phyloP scores from a whole-genome alignment of 2,888 invertebrate genomes.

The Cremastinae sp. region DNA sequence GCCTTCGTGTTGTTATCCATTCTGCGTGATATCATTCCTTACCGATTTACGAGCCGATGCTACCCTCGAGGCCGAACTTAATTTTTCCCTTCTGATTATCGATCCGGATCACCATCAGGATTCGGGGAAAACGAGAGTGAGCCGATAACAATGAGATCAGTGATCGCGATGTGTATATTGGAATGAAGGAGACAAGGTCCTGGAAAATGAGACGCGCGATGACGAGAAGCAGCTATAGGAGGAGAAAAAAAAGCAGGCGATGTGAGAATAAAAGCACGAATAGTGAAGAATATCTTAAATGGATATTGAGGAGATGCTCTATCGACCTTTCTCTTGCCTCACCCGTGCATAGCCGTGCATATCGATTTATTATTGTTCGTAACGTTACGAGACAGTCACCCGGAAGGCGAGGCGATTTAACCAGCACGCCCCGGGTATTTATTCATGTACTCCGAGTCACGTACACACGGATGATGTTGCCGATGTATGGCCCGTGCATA shows the following conservation, averaged over 20 bases:
- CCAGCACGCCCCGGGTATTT: slow-evolving; percentile 58
- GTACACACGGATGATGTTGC: slow-evolving; percentile 21
- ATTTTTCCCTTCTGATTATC: slow-evolving; percentile 30
- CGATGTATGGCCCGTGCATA: slow-evolving; percentile 24
- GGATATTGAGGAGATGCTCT: slow-evolving; percentile 55
- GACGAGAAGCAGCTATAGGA: slow-evolving; percentile 4
- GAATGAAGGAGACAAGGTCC: background rate
- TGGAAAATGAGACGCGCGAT: slow-evolving; percentile 3
- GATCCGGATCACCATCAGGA: slow-evolving; percentile 13
- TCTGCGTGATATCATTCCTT: background rate
- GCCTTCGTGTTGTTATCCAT: slow-evolving; percentile 12
- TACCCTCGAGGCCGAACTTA: background rate
- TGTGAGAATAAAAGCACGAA: slow-evolving; percentile 37
- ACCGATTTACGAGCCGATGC: slow-evolving; percentile 37
- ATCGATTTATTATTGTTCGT: slow-evolving; percentile 65
- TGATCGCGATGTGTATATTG: no score
- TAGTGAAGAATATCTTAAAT: slow-evolving; percentile 48
- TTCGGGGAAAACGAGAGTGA: slow-evolving; percentile 23
- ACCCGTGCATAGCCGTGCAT: slow-evolving; percentile 37
- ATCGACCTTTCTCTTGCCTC: slow-evolving; percentile 56
- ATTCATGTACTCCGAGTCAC: slow-evolving; percentile 51
- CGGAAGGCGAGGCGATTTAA: slow-evolving; percentile 64
- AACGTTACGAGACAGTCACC: slow-evolving; percentile 64
- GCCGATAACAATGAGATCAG: background rate
- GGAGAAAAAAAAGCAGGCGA: slow-evolving; percentile 19